Evolutionary conservation across 2,113 vertebrate species (phyloP).

Genomic region (Equus quagga): DNA sequence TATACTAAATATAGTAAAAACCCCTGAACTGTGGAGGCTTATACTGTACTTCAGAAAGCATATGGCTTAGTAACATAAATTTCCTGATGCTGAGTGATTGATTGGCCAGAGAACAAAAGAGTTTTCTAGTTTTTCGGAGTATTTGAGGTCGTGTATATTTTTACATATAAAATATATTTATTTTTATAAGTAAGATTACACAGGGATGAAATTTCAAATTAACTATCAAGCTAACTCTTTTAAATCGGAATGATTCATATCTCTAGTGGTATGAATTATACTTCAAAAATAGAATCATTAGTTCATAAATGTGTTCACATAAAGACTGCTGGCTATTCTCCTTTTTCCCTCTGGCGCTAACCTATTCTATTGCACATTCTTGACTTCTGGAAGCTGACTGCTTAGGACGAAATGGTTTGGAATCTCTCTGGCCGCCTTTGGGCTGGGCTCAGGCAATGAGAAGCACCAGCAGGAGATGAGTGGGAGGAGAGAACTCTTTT

Average conservation of each 20-base stretch:
- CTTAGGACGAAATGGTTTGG: background rate
- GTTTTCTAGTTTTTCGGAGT: background rate
- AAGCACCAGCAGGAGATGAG: background rate
- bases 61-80: background rate
- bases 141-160: background rate
- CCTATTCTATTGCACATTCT: background rate
- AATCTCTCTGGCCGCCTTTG: background rate
- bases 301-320: background rate
- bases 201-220: background rate
- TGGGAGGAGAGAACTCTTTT: background rate
- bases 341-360: background rate
- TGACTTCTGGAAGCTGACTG: background rate
- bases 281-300: background rate
- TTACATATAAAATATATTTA: no score
- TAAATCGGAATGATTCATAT: background rate
- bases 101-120: background rate
- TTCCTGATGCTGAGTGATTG: background rate
- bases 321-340: background rate
- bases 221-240: background rate
- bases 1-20: background rate
- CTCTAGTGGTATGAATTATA: background rate
- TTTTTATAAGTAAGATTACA: conserved; percentile 23
- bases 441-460: background rate
- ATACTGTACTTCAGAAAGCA: background rate
- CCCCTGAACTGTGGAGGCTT: background rate